Evolutionary conservation across 2,888 invertebrate species (phyloP), one percentile per base, ranked within the genome.

Genomic region (Morpho deidamia): DNA sequence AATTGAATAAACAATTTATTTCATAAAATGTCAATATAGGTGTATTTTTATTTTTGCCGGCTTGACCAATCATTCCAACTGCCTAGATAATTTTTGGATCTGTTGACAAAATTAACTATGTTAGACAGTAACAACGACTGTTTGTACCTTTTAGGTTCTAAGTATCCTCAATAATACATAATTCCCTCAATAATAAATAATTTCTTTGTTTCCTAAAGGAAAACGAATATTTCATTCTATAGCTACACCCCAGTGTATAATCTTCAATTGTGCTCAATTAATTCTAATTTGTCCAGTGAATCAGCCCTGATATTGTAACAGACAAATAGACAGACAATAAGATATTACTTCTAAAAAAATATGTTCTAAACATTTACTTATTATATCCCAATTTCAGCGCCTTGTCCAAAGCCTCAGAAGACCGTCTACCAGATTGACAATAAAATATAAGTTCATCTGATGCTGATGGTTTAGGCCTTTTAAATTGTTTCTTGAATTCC

Each of bases 51-150:
- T 47, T 55, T 60, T 38, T 74, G 72, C 64, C 67, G 82, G 59
- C 71, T 78, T 44, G 83, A 80, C 90, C 90, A 90, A 54, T 90
- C 90, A 58, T 78, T 72, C 89, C 89, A 90, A 65, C 90, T 89
- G 47, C 90, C 90, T 38, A 81, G 64, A 67, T 90, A 90, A 11
- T 81, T 84, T 67, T 89, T 90, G 10, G 86, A 87, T 37, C 90
- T 90, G 78, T 53, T 80, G 84, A 57, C 61, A 45, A 49, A 52
- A n/a, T 37, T 4, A 55, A 40, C 32, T 11, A 33, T 14, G 44
- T 40, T 23, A 23, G 3, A 23, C 23, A 23, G 23, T 23, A 5
- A 23, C 23, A 23, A n/a, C n/a, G n/a, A n/a, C n/a, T n/a, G n/a
- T n/a, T n/a, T n/a, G n/a, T n/a, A n/a, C n/a, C n/a, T n/a, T n/a